These are phyloP conservation scores for Calliphora vicina DNA, from an alignment of 1,140 invertebrate species.

Conservation along the genomic window DNA sequence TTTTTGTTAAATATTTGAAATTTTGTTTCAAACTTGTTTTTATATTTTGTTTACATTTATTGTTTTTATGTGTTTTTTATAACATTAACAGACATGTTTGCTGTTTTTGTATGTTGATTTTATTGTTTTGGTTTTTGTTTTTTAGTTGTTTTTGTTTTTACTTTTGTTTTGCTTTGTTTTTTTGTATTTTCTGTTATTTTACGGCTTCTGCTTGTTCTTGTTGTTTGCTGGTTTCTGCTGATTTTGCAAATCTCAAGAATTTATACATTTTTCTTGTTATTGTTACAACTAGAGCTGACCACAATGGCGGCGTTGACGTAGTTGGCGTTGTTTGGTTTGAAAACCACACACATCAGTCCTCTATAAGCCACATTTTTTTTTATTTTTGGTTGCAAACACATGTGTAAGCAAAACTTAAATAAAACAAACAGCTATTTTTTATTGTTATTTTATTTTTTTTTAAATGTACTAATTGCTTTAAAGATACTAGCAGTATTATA, in stretches of 20 bases:
- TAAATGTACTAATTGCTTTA: background rate
- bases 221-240: background rate
- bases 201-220: background rate
- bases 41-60: background rate
- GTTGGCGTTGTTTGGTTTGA: background rate
- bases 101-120: background rate
- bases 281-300: background rate
- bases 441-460: background rate
- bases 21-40: background rate
- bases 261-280: slow-evolving; percentile 3
- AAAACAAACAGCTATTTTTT: background rate
- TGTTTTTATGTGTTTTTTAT: background rate
- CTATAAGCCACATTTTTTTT: background rate
- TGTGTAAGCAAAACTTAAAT: background rate
- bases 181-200: background rate
- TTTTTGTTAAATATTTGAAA: too few species aligned
- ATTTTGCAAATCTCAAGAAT: slow-evolving; percentile 3
- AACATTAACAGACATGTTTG: background rate
- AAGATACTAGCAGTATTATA: background rate
- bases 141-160: background rate
- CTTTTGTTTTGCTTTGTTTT: background rate
- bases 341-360: background rate
- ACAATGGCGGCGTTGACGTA: background rate
- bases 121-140: background rate
- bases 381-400: background rate